Conservation (phyloP, 2,113 vertebrate genomes). For the Pelmatolapia mariae region DNA sequence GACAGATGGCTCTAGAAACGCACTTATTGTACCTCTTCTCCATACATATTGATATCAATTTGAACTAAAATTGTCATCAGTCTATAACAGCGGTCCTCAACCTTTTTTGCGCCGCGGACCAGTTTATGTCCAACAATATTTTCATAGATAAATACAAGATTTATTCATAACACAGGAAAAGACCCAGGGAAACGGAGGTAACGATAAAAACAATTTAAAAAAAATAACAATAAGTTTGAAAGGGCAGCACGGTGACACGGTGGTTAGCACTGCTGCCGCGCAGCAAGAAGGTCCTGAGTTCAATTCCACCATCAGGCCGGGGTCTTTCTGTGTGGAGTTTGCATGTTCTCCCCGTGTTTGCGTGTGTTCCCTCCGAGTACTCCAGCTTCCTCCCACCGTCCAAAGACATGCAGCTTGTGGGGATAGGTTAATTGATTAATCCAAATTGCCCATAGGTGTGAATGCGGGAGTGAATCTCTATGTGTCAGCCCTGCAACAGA, state of each 20-base stretch:
- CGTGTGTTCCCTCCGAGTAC: too few species aligned
- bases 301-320: too few species aligned
- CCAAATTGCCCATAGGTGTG: not conserved
- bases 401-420: too few species aligned
- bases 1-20: not conserved
- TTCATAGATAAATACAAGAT: not conserved
- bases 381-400: too few species aligned
- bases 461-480: fast-evolving
- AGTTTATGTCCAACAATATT: not conserved
- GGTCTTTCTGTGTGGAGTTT: too few species aligned
- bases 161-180: not conserved
- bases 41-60: not conserved
- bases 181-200: not conserved
- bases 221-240: fast-evolving
- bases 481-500: fast-evolving
- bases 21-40: not conserved
- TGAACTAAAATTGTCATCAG: not conserved
- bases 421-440: too few species aligned
- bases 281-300: too few species aligned
- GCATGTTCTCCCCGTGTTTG: too few species aligned
- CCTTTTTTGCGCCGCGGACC: fast-evolving
- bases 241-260: fast-evolving
- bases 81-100: not conserved
- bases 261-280: not conserved
- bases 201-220: not conserved